These are phyloP conservation scores for Astyanax mexicanus DNA, from an alignment of 2,797 vertebrate genomes.

Conservation along the genomic window DNA sequence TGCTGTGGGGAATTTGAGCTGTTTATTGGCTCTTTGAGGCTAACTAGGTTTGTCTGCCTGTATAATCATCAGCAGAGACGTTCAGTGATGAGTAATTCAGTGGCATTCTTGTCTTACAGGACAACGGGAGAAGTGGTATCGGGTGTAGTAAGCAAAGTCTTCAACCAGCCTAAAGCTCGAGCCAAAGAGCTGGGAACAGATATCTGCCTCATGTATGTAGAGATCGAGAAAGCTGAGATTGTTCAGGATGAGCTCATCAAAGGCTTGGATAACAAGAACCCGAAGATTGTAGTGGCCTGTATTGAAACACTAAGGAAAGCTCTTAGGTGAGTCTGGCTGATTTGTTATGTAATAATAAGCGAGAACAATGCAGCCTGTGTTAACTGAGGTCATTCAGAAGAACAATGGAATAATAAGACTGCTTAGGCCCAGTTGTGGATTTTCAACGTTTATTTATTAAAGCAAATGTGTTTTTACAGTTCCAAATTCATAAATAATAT, in stretches of 20 bases:
- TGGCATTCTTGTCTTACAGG: conserved; percentile 75
- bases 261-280: conserved; percentile 97
- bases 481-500: too few relatives aligned
- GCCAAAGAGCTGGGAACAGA: conserved; percentile 94
- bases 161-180: conserved; percentile 97
- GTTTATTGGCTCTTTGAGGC: too few relatives aligned
- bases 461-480: too few relatives aligned
- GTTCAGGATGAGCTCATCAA: conserved; percentile 96
- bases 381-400: conserved; percentile 7
- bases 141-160: conserved; percentile 96
- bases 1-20: too few relatives aligned
- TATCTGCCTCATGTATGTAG: conserved; percentile 96
- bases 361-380: background rate
- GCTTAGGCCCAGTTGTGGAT: background rate
- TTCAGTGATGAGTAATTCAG: background rate
- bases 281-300: conserved; percentile 93
- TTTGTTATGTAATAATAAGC: background rate
- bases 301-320: conserved; percentile 90
- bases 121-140: conserved; percentile 94
- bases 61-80: background rate
- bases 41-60: too few relatives aligned
- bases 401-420: background rate
- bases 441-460: too few relatives aligned
- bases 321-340: conserved; percentile 82
- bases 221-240: conserved; percentile 93